Evolutionary conservation across 2,797 vertebrate genomes (phyloP).

Genomic region (Esox masquinongy): DNA sequence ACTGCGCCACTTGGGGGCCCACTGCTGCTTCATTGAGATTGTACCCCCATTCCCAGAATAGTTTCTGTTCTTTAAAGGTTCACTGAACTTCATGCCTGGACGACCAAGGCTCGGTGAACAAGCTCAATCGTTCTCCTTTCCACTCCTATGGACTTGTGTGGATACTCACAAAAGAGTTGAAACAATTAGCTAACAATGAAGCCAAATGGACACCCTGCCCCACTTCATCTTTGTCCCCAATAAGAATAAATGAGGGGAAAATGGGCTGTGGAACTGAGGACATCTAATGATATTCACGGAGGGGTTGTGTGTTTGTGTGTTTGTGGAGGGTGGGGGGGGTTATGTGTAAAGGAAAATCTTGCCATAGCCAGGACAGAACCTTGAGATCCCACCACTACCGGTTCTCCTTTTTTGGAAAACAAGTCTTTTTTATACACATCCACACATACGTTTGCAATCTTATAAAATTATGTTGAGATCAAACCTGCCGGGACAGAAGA

Average conservation of each 20-base stretch:
- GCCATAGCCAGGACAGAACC: not conserved
- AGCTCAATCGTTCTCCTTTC: conserved; percentile 75
- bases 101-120: conserved; percentile 78
- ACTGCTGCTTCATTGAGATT: too few relatives aligned
- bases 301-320: conserved; percentile 24
- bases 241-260: conserved; percentile 71
- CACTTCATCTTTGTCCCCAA: conserved; percentile 60
- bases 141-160: conserved; percentile 70
- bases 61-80: too few relatives aligned
- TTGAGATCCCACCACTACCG: not conserved
- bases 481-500: not conserved
- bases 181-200: not conserved
- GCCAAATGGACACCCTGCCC: conserved; percentile 34
- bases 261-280: conserved; percentile 74
- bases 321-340: not conserved
- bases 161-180: conserved; percentile 44
- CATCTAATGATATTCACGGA: conserved; percentile 51
- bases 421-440: not conserved
- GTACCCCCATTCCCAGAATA: too few relatives aligned
- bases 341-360: not conserved
- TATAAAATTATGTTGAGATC: not conserved
- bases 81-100: conserved; percentile 44
- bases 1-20: too few relatives aligned
- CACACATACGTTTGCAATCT: not conserved
- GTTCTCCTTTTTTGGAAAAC: not conserved